Percentiles rank a stretch among this genome's conserved stretches.
These are phyloP conservation scores for Yponomeuta evonymella DNA, from an alignment of 2,888 invertebrate genomes.

Conservation along the genomic window DNA sequence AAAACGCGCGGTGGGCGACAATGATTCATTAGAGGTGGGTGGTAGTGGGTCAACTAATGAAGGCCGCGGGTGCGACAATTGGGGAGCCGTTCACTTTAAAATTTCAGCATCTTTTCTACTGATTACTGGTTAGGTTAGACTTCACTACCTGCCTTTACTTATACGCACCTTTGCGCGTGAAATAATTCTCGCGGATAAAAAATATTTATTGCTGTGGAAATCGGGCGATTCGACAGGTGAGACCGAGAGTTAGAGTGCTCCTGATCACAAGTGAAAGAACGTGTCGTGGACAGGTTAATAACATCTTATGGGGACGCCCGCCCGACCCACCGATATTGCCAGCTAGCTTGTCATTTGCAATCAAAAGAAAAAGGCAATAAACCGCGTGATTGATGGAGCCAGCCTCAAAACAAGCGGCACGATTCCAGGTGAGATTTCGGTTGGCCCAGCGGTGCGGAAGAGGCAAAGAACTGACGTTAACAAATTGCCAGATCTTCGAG, in stretches of 20 bases:
- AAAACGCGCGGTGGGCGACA: conserved; percentile 45
- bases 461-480: conserved; percentile 30
- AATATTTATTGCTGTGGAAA: neutral
- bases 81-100: conserved; percentile 34
- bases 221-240: neutral
- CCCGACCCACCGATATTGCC: conserved; percentile 1
- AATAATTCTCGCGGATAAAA: conserved; percentile 16
- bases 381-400: conserved; percentile 40
- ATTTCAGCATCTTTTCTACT: conserved; percentile 18
- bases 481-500: conserved; percentile 37
- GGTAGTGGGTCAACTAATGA: conserved; percentile 42
- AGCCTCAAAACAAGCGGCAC: conserved; percentile 37
- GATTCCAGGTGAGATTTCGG: conserved; percentile 27
- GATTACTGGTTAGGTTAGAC: too few relatives aligned
- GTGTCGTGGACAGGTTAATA: too few relatives aligned
- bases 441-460: conserved; percentile 22
- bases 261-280: neutral
- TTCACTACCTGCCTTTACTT: too few relatives aligned
- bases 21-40: conserved; percentile 63
- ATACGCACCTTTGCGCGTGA: too few relatives aligned
- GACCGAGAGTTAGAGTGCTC: neutral
- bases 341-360: conserved; percentile 23
- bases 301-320: conserved; percentile 12
- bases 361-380: conserved; percentile 28
- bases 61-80: conserved; percentile 58